These are phyloP conservation scores for Hipposideros armiger DNA, from an alignment of 2,113 vertebrate genomes.

Conservation along the genomic window DNA sequence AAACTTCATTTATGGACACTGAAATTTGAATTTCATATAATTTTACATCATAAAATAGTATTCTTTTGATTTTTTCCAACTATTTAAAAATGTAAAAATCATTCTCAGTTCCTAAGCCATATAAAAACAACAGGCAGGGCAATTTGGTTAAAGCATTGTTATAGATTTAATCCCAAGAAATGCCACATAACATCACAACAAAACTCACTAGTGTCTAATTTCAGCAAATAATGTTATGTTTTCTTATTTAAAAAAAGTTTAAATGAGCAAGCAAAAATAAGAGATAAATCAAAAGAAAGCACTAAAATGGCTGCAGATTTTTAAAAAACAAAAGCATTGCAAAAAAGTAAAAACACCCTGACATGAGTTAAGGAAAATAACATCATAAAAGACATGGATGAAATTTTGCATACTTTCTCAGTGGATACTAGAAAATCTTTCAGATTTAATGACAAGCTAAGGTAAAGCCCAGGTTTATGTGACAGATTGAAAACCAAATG, in stretches of 20 bases:
- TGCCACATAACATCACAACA: conserved; percentile 11
- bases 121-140: conserved; percentile 6
- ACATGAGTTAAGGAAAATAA: background rate
- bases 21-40: conserved; percentile 20
- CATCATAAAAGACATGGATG: background rate
- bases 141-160: conserved; percentile 8
- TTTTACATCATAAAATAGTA: conserved; percentile 40
- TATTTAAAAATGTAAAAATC: conserved; percentile 44
- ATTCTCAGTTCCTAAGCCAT: background rate
- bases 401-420: background rate
- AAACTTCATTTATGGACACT: conserved; percentile 20
- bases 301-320: background rate
- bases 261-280: conserved; percentile 45
- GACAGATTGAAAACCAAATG: background rate
- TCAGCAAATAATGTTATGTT: background rate
- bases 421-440: background rate
- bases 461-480: background rate
- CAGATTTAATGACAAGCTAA: conserved; percentile 6
- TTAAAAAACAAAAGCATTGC: background rate
- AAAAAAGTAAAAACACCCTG: background rate
- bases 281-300: conserved; percentile 5
- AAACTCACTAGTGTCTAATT: background rate
- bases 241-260: background rate
- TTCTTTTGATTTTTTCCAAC: conserved; percentile 2
- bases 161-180: conserved; percentile 42